Conservation (phyloP, 2,797 vertebrate genomes). For the Neosilurus mollespiculum region DNA sequence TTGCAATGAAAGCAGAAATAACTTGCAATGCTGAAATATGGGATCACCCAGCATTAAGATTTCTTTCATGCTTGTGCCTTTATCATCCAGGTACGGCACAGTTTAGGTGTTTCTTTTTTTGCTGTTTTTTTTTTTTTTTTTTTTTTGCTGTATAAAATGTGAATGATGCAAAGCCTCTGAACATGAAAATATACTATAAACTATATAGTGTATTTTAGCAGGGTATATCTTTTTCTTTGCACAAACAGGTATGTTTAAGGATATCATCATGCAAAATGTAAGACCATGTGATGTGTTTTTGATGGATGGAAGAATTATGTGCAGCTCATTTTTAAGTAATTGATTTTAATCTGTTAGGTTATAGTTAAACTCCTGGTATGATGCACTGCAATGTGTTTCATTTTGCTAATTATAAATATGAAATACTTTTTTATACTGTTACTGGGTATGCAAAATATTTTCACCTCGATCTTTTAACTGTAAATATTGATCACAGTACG, state of each 20-base stretch:
- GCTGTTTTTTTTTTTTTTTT: too few relatives aligned
- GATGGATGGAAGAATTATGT: neutral
- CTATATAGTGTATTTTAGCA: too few relatives aligned
- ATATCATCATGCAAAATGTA: neutral
- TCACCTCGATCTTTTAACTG: neutral
- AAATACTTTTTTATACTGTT: neutral
- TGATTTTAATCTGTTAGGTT: neutral
- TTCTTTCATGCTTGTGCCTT: constrained; percentile 13
- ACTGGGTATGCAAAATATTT: neutral
- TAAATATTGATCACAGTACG: neutral
- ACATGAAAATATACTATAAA: neutral
- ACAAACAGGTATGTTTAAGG: constrained; percentile 9
- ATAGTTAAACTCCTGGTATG: neutral
- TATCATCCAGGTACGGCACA: neutral
- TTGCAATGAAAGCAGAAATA: constrained; percentile 8
- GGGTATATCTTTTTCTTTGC: neutral
- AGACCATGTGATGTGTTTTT: neutral
- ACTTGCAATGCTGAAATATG: constrained; percentile 13
- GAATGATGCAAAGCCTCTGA: neutral
- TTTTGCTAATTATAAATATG: neutral
- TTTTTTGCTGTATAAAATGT: neutral
- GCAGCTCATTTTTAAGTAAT: neutral
- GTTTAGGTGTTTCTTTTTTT: neutral
- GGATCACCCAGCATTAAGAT: constrained; percentile 3
- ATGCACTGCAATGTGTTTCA: neutral